Evolutionary conservation across 2,113 vertebrate species (phyloP).

Genomic region (Ancistrus triradiatus): DNA sequence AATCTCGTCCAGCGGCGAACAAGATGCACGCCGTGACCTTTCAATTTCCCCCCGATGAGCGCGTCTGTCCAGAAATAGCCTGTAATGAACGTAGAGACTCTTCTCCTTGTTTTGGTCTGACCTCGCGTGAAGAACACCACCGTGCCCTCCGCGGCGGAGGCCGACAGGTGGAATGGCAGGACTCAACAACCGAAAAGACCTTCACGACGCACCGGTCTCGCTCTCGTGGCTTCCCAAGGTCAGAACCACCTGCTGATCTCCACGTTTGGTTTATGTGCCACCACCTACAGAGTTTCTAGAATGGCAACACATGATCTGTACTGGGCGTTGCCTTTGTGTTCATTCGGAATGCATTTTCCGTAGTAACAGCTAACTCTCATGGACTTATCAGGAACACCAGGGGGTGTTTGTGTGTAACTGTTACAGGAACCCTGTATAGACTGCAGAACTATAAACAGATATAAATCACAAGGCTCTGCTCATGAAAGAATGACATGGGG

Average conservation of each 20-base stretch:
- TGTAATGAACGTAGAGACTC: conserved; percentile 16
- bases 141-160: neutral
- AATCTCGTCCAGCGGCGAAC: conserved; percentile 8
- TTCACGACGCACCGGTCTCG: neutral
- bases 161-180: conserved; percentile 45
- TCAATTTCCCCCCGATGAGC: conserved; percentile 15
- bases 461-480: too few relatives aligned
- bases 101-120: conserved; percentile 6
- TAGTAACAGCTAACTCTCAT: too few relatives aligned
- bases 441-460: too few relatives aligned
- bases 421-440: too few relatives aligned
- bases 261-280: neutral
- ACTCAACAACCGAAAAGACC: conserved; percentile 13
- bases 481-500: too few relatives aligned
- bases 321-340: too few relatives aligned
- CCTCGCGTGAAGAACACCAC: conserved; percentile 18
- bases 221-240: neutral
- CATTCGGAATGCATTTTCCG: too few relatives aligned
- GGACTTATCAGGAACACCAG: too few relatives aligned
- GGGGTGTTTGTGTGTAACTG: too few relatives aligned
- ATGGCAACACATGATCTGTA: neutral
- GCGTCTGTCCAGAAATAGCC: conserved; percentile 9
- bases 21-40: conserved; percentile 30
- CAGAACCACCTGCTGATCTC: neutral
- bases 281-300: neutral